Percentiles rank a stretch among this genome's conserved stretches.
These are phyloP conservation scores for Rallus crepitans DNA, from an alignment of 2,797 vertebrate genomes.

Conservation along the genomic window DNA sequence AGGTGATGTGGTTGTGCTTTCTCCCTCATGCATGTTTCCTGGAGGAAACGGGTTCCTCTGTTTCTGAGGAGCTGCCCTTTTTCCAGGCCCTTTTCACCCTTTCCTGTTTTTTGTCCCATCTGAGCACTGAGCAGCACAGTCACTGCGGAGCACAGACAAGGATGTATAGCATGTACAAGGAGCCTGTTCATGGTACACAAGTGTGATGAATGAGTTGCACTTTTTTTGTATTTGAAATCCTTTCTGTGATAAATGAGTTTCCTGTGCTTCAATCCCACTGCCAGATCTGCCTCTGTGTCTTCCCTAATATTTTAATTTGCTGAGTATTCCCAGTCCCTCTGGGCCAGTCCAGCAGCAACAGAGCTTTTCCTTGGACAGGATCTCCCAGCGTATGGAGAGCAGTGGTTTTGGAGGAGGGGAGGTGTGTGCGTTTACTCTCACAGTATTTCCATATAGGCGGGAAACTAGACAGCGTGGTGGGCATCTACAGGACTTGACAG, in stretches of 20 bases:
- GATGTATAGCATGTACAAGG: too few species aligned
- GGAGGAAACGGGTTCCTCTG: neutral
- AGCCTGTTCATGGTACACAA: neutral
- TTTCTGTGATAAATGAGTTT: neutral
- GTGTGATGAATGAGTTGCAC: neutral
- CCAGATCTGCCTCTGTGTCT: neutral
- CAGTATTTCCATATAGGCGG: neutral
- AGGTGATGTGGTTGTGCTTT: too few species aligned
- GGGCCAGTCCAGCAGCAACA: neutral
- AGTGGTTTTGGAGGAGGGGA: neutral
- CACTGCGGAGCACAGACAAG: neutral
- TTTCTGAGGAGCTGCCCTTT: neutral
- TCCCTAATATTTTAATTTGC: neutral
- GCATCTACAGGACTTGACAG: neutral
- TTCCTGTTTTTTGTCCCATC: neutral
- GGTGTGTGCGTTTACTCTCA: neutral
- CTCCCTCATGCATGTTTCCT: neutral
- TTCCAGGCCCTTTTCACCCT: neutral
- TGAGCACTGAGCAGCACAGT: neutral
- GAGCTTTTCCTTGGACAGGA: fast-evolving
- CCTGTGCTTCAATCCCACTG: neutral
- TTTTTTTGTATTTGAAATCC: neutral
- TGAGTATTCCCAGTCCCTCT: neutral
- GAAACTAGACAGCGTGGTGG: neutral
- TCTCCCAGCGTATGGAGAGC: neutral